phyloP scores from a whole-genome alignment of 1,140 invertebrate species.

The Drosophila sproati region DNA sequence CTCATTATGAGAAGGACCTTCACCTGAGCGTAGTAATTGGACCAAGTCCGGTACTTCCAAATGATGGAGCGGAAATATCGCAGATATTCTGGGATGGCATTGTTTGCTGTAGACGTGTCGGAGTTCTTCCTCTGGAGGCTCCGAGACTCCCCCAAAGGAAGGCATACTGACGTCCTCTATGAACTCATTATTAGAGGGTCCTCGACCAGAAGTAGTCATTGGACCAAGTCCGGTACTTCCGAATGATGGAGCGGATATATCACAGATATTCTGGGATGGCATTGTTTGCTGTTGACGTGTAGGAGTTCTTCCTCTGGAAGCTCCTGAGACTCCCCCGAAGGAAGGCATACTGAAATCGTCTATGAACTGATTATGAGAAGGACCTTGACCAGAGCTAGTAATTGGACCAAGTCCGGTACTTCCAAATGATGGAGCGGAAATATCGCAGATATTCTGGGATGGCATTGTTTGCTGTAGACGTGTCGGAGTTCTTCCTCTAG shows the following conservation, averaged over 20 bases:
- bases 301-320: no score
- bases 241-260: slow-evolving; percentile 3
- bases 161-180: slow-evolving; percentile 25
- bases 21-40: background rate
- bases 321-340: no score
- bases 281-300: no score
- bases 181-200: background rate
- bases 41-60: background rate
- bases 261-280: background rate
- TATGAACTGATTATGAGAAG: no score
- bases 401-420: no score
- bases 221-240: background rate
- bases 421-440: no score
- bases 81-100: slow-evolving; percentile 3
- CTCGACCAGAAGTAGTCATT: background rate
- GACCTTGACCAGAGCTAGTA: no score
- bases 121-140: background rate
- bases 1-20: background rate
- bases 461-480: background rate
- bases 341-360: no score
- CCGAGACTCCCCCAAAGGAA: slow-evolving; percentile 7
- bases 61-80: slow-evolving; percentile 3
- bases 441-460: no score
- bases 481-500: background rate
- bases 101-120: background rate